phyloP scores from a whole-genome alignment of 2,113 vertebrate genomes.

The Lophius piscatorius region DNA sequence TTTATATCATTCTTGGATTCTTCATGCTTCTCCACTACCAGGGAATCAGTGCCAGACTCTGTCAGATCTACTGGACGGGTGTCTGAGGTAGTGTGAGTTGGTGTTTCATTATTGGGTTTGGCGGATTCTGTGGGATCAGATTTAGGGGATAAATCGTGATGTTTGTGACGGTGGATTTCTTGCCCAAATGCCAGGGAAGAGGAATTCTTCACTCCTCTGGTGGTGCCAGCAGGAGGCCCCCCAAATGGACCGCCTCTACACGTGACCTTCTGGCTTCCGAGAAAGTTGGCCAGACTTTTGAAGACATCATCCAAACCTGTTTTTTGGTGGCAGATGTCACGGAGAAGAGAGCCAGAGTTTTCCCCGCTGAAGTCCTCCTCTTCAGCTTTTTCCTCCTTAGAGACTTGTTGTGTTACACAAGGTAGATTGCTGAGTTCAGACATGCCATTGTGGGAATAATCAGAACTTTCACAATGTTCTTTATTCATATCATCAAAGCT shows the following conservation, averaged over 20 bases:
- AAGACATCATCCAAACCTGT: conserved; percentile 79
- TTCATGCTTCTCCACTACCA: conserved; percentile 52
- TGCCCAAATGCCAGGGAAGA: conserved; percentile 75
- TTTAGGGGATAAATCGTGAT: conserved; percentile 36
- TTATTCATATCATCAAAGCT: conserved; percentile 19
- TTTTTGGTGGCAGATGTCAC: conserved; percentile 66
- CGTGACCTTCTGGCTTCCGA: conserved; percentile 84
- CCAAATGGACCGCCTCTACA: conserved; percentile 83
- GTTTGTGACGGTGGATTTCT: conserved; percentile 65
- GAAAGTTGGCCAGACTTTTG: conserved; percentile 82
- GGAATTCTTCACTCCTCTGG: conserved; percentile 72
- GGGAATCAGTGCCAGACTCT: conserved; percentile 15
- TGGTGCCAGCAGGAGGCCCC: conserved; percentile 49
- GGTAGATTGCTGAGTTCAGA: conserved; percentile 45
- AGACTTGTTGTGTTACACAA: conserved; percentile 27
- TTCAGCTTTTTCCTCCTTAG: conserved; percentile 50
- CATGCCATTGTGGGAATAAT: conserved; percentile 32
- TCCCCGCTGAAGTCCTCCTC: conserved; percentile 41
- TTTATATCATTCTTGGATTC: conserved; percentile 8
- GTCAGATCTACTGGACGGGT: conserved; percentile 29
- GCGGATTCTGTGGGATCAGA: conserved; percentile 33
- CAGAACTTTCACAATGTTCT: conserved; percentile 11
- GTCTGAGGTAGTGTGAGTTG: conserved; percentile 77
- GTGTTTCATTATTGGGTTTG: conserved; percentile 42
- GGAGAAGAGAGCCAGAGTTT: conserved; percentile 37